These are phyloP conservation scores for Rhodophaea formosa DNA, from an alignment of 2,888 invertebrate genomes.

Conservation along the genomic window DNA sequence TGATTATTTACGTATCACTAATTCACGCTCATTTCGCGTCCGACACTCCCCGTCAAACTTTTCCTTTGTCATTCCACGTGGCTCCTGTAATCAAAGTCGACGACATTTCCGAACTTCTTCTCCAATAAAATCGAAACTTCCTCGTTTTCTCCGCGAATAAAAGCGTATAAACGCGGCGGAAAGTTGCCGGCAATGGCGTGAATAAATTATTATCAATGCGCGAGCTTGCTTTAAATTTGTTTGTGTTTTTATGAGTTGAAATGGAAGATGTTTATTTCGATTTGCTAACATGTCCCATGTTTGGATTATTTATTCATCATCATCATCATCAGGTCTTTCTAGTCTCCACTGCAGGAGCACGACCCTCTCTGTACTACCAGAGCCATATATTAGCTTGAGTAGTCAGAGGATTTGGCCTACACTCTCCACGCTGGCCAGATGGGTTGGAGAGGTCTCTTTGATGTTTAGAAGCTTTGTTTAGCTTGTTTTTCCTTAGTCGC, in stretches of 20 bases:
- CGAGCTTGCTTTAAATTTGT: neutral
- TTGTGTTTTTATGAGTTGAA: neutral
- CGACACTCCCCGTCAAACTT: neutral
- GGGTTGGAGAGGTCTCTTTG: too few relatives aligned
- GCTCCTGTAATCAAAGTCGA: neutral
- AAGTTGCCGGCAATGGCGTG: neutral
- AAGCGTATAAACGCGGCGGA: conserved; percentile 5
- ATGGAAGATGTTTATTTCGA: neutral
- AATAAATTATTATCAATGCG: conserved; percentile 2
- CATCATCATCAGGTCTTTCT: too few relatives aligned
- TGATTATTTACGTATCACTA: neutral
- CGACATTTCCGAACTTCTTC: conserved; percentile 1
- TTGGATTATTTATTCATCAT: too few relatives aligned
- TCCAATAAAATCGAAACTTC: conserved; percentile 5
- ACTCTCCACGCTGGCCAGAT: too few relatives aligned
- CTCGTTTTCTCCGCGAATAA: neutral
- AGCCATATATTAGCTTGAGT: too few relatives aligned
- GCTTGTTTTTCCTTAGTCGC: too few relatives aligned
- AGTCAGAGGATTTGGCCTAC: too few relatives aligned
- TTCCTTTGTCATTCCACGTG: neutral
- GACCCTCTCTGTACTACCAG: too few relatives aligned
- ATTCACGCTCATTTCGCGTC: neutral
- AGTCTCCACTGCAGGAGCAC: too few relatives aligned
- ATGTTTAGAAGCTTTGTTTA: too few relatives aligned
- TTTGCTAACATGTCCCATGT: too few relatives aligned